These are phyloP conservation scores for Cranoglanis bouderius DNA, from an alignment of 2,113 vertebrate genomes.

Conservation along the genomic window DNA sequence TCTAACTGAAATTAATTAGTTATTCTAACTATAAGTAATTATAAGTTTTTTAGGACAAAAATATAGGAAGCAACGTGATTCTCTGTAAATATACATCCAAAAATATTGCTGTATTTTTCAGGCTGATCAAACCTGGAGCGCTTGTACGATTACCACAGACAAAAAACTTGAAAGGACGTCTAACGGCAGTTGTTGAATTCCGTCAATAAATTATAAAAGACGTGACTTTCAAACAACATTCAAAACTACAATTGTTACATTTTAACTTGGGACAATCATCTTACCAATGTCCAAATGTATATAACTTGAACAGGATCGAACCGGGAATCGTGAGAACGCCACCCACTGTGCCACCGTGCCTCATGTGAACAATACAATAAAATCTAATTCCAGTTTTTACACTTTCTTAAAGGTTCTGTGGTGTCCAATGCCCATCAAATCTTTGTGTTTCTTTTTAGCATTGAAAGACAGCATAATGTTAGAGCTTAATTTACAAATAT, in stretches of 20 bases:
- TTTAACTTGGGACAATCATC: too few relatives aligned
- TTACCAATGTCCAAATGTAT: neutral
- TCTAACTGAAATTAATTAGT: neutral
- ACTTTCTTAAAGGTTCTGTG: neutral
- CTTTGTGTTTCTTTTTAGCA: neutral
- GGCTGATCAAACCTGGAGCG: neutral
- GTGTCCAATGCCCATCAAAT: neutral
- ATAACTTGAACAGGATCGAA: neutral
- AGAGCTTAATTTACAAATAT: neutral
- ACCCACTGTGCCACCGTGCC: neutral
- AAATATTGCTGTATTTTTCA: neutral
- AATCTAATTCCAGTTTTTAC: neutral
- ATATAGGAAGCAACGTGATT: neutral
- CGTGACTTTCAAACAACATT: neutral
- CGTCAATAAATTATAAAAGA: too few relatives aligned
- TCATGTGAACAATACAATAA: neutral
- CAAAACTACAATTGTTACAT: too few relatives aligned
- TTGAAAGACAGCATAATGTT: neutral
- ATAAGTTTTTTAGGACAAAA: neutral
- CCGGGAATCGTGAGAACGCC: neutral
- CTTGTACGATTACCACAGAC: neutral
- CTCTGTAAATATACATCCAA: neutral
- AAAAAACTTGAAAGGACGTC: neutral
- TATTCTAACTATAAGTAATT: too few relatives aligned
- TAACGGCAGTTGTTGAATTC: too few relatives aligned